Evolutionary conservation across 2,113 vertebrate genomes (phyloP), one percentile per base, ranked within the genome.

Genomic region (Cavia aperea): DNA sequence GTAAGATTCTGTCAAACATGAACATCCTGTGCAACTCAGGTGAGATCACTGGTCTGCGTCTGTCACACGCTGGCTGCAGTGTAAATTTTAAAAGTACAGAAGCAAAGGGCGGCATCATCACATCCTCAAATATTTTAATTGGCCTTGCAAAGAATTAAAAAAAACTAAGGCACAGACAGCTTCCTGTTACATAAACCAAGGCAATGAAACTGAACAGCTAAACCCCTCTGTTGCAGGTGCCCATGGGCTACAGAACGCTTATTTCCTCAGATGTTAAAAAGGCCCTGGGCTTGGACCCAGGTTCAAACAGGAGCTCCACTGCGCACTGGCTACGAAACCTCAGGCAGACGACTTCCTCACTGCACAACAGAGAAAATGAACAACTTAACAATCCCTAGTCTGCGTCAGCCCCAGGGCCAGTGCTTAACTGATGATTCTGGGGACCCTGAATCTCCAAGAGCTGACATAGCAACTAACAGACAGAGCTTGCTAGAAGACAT

Each of bases 111-210:
- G 78, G 1, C 29, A 85, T 31, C 54, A 72, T 81, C 36, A 83
- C 49, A 72, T 13, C 29, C 70, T 92, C 70, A 73, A 89, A 87
- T 58, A 75, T 51, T 90, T 92, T 75, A 73, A 96, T 54, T 39
- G 18, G 26, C 11, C 90, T 54, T 90, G 58, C 68, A 93, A 86
- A 93, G 68, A 70, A 60, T 63, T 62, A 90, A 92, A 86, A 63
- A 75, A 92, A 88, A 65, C 84, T 86, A 62, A 75, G 46, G 66
- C 65, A 89, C 60, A 92, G 91, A 95, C 24, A 90, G 15, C 65
- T 49, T 73, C 88, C 77, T 23, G 12, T 56, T 60, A 46, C 16
- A 70, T 9, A 60, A 81, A 15, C 16, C 79, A 70, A 88, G 14
- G 58, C 63, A 93, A 89, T 65, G 70, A 87, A 78, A 81, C 43